Evolutionary conservation across 2,797 vertebrate genomes (phyloP).

Genomic region (Chaetodon trifasciatus): DNA sequence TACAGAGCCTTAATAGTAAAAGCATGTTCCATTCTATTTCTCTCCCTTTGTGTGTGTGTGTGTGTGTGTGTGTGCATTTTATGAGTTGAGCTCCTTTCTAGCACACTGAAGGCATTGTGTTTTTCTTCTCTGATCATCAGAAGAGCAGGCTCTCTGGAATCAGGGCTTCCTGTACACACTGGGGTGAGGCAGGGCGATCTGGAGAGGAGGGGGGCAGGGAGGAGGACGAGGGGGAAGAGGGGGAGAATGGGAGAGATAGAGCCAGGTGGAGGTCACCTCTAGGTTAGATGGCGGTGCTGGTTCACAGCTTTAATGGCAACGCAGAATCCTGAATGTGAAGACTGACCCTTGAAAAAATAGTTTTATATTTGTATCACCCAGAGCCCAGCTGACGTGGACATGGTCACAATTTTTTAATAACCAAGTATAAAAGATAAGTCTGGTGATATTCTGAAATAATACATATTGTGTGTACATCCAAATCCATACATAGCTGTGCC

Average conservation of each 20-base stretch:
- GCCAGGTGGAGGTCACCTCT: conserved; percentile 55
- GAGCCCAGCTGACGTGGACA: too few species aligned
- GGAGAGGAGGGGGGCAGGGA: conserved; percentile 29
- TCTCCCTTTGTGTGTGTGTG: conserved; percentile 44
- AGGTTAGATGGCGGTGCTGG: conserved; percentile 10
- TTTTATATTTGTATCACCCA: not conserved
- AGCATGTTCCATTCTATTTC: conserved; percentile 82
- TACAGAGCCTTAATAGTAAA: conserved; percentile 80
- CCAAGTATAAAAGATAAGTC: too few species aligned
- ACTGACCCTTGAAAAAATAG: not conserved
- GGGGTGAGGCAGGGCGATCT: conserved; percentile 70
- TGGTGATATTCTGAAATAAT: not conserved
- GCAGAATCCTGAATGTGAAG: not conserved
- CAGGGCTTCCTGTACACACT: conserved; percentile 78
- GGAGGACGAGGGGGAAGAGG: not conserved
- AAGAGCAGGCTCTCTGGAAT: conserved; percentile 72
- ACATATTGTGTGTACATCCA: too few species aligned
- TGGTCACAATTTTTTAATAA: not conserved
- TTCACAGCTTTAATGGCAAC: conserved; percentile 6
- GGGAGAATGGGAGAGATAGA: not conserved
- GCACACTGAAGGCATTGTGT: conserved; percentile 84
- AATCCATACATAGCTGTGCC: not conserved
- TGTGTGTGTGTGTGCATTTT: conserved; percentile 66
- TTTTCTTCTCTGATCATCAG: conserved; percentile 80
- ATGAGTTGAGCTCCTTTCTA: conserved; percentile 74